phyloP scores from a whole-genome alignment of 2,888 invertebrate species.

The Pseudococcus viburni region DNA sequence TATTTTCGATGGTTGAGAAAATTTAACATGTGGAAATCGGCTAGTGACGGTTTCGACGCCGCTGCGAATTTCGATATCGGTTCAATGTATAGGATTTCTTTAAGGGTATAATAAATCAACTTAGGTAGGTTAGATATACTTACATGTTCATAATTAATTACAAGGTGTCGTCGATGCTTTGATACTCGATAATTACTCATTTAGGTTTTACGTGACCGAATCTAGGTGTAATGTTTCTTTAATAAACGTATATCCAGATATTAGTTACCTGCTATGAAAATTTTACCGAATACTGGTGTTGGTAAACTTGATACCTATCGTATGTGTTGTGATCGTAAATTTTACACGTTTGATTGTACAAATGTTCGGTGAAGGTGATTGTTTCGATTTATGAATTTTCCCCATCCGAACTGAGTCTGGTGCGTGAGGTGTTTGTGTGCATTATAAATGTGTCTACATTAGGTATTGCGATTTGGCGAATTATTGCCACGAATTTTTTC shows the following conservation, averaged over 20 bases:
- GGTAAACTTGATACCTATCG: not conserved
- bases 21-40: not conserved
- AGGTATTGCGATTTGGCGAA: not conserved
- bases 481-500: slow-evolving; percentile 4
- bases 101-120: not conserved
- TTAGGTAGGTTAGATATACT: not conserved
- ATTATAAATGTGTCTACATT: not conserved
- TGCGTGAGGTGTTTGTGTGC: not conserved
- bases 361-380: slow-evolving; percentile 30
- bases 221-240: slow-evolving; percentile 2
- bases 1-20: not conserved
- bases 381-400: slow-evolving; percentile 15
- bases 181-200: slow-evolving; percentile 2
- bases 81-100: not conserved
- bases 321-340: slow-evolving; percentile 3
- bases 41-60: slow-evolving; percentile 34
- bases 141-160: slow-evolving; percentile 46
- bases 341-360: slow-evolving; percentile 18
- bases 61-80: not conserved
- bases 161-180: not conserved
- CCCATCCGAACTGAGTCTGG: not conserved
- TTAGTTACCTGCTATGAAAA: not conserved
- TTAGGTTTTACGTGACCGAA: not conserved
- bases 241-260: not conserved
- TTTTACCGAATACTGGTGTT: not conserved